Base-by-base conservation (phyloP, 2,888 invertebrate species). In the Xestia ashworthii region DNA sequence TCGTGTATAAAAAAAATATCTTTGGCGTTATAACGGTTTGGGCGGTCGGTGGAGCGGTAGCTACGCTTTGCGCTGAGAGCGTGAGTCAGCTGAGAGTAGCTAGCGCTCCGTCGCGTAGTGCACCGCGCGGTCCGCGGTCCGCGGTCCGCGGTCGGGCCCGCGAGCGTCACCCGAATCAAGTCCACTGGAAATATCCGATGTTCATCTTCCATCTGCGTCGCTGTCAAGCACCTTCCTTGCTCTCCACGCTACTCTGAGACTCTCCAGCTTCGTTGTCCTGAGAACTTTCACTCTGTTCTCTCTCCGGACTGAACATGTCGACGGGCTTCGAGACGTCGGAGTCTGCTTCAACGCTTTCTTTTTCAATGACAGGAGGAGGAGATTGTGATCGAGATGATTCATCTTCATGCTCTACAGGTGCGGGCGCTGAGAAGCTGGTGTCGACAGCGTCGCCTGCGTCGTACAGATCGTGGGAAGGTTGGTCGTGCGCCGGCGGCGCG, bases 91-190 rank as follows among this genome's bases (percentile, higher is more conserved):
- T 38, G 58, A 50, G 38, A 62, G 72, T 70, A 70, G 86, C 81
- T 80, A 85, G 53, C 64, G 67, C 77, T 67, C 58, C 41, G 67
- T 71, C 65, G 67, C 68, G 48, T 60, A 32, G 1, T 2, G 32
- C 32, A 2, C 32, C 32, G 3, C 32, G 32, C 32, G 32, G 32
- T 32, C 32, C 78, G 69, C 71, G 76, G 74, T 78, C 82, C 32
- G 32, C 32, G 32, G 32, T 32, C 32, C 78, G 69, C 71, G 76
- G 74, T 78, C 82, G 65, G 86, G 81, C 76, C 83, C 81, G 80
- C 83, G 46, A 19, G 92, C 92, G 92, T 94, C 95, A 95, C 96
- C 96, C 96, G 96, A 96, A 95, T 96, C 95, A 95, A 92, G 93
- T 93, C 95, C 94, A 94, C 93, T 94, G 95, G 94, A 95, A 95